phyloP scores from a whole-genome alignment of 2,113 vertebrate species.

The Triplophysa tibetana region DNA sequence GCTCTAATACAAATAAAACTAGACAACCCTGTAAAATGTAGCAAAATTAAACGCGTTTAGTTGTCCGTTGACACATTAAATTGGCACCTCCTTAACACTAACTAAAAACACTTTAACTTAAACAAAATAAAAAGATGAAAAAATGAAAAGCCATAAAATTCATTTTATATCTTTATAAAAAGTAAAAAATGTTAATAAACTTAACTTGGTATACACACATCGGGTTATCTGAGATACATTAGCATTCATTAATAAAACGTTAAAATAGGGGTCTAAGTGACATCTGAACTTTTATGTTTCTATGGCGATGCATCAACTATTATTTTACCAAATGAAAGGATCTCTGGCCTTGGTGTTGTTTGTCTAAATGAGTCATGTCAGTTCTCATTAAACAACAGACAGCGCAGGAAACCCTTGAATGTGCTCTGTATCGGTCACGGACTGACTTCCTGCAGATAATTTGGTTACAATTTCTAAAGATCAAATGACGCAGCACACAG shows the following conservation, averaged over 20 bases:
- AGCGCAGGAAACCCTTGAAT: conserved; percentile 27
- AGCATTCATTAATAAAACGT: conserved; percentile 26
- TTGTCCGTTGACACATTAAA: too few species aligned
- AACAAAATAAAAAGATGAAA: too few species aligned
- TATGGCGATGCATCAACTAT: not conserved
- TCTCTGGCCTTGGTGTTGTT: conserved; percentile 19
- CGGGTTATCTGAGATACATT: conserved; percentile 16
- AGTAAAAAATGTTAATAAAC: too few species aligned
- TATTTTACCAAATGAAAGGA: conserved; percentile 14
- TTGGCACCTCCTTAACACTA: too few species aligned
- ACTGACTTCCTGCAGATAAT: conserved; percentile 18
- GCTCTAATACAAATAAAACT: too few species aligned
- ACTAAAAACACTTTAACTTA: too few species aligned
- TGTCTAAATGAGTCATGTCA: conserved; percentile 37
- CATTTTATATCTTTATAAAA: too few species aligned
- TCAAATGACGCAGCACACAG: not conserved
- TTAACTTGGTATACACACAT: not conserved
- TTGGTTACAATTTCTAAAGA: conserved; percentile 5
- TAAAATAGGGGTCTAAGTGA: not conserved
- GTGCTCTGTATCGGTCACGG: not conserved
- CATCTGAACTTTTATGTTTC: conserved; percentile 8
- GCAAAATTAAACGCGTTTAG: too few species aligned
- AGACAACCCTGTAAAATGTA: too few species aligned
- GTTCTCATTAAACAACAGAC: conserved; percentile 26
- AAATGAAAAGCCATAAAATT: too few species aligned